These are phyloP conservation scores for Anoncus sp. DNA, from an alignment of 2,888 invertebrate species.

Conservation along the genomic window DNA sequence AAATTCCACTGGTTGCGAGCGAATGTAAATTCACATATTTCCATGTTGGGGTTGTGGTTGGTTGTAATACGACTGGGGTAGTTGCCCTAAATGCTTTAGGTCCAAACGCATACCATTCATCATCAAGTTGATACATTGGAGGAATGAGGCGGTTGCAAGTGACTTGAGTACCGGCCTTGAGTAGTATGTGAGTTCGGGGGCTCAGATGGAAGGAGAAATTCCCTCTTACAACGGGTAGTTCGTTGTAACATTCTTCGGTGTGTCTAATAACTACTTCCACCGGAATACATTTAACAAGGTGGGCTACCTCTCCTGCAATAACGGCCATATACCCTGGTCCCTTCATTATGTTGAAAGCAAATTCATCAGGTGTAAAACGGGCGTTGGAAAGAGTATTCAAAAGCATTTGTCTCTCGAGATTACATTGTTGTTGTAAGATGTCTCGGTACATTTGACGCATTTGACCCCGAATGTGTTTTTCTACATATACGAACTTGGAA, in stretches of 20 bases:
- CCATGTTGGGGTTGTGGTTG: constrained; percentile 42
- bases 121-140: constrained; percentile 35
- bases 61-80: constrained; percentile 11
- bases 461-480: too few relatives aligned
- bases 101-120: constrained; percentile 60
- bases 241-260: too few relatives aligned
- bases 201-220: neutral
- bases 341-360: too few relatives aligned
- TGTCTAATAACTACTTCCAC: neutral
- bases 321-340: too few relatives aligned
- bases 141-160: neutral
- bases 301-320: too few relatives aligned
- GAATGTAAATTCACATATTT: constrained; percentile 35
- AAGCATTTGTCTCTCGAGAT: too few relatives aligned
- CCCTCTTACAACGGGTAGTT: neutral
- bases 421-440: too few relatives aligned
- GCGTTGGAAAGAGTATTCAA: too few relatives aligned
- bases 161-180: neutral
- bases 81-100: constrained; percentile 17
- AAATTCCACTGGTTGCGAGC: too few relatives aligned
- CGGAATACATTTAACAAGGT: neutral
- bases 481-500: too few relatives aligned
- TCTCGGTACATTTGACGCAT: too few relatives aligned
- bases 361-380: too few relatives aligned
- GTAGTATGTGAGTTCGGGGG: neutral